phyloP scores from a whole-genome alignment of 2,888 invertebrate genomes.

The Chirona hameri region DNA sequence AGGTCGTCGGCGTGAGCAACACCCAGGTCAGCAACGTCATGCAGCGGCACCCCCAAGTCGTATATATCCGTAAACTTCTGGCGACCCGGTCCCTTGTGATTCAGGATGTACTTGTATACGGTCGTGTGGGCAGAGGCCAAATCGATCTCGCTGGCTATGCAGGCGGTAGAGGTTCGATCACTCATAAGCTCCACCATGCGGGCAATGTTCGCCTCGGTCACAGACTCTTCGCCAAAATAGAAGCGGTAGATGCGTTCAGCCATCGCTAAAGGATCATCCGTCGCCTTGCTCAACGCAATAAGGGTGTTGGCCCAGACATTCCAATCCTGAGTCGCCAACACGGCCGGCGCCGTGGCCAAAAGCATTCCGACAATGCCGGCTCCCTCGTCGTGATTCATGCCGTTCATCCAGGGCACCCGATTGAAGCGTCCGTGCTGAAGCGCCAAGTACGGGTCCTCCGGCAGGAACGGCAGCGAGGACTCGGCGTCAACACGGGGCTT shows the following conservation, averaged over 20 bases:
- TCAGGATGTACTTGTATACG: not conserved
- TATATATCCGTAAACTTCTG: not conserved
- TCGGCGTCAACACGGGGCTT: not conserved
- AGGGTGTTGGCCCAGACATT: not conserved
- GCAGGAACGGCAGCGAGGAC: conserved; percentile 11
- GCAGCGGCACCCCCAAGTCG: not conserved
- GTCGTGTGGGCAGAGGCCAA: not conserved
- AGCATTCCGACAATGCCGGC: not conserved
- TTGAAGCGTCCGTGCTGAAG: not conserved
- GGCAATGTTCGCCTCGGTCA: not conserved
- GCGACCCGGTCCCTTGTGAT: not conserved
- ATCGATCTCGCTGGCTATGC: not conserved
- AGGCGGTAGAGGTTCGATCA: not conserved
- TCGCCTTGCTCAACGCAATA: not conserved
- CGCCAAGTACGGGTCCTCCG: not conserved
- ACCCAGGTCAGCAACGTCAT: not conserved
- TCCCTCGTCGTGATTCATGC: not conserved
- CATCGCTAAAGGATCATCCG: not conserved
- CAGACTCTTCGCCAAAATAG: not conserved
- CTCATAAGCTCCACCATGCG: not conserved
- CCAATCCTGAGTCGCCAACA: not conserved
- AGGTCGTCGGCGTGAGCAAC: not conserved
- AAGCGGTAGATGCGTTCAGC: not conserved
- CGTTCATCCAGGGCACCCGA: not conserved
- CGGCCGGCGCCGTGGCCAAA: not conserved